Percentiles rank a stretch among this genome's conserved stretches.
These are phyloP conservation scores for Hypomesus transpacificus DNA, from an alignment of 2,113 vertebrate species.

Conservation along the genomic window DNA sequence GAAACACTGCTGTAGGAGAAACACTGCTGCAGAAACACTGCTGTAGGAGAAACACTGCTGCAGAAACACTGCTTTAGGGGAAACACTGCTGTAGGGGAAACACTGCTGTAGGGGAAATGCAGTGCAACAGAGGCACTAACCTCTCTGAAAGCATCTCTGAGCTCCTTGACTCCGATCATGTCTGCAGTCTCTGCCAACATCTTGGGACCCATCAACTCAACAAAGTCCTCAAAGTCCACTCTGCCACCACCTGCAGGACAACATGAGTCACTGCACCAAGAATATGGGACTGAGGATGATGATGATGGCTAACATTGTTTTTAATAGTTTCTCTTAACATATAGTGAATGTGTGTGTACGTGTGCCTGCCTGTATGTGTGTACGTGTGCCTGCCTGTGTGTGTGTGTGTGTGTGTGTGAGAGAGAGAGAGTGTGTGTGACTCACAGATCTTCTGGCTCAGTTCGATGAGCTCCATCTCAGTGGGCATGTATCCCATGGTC, in stretches of 20 bases:
- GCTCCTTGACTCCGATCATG: constrained; percentile 94
- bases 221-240: constrained; percentile 96
- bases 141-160: constrained; percentile 92
- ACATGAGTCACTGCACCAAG: neutral
- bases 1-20: no score
- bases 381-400: neutral
- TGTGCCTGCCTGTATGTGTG: neutral
- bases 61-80: no score
- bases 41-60: no score
- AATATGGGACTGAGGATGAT: neutral
- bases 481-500: constrained; percentile 95
- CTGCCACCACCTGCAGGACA: constrained; percentile 81
- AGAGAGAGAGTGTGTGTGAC: constrained; percentile 30
- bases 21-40: no score
- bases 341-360: neutral
- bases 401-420: neutral
- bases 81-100: neutral
- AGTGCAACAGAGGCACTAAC: constrained; percentile 58
- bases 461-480: constrained; percentile 96
- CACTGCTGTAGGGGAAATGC: neutral
- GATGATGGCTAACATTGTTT: neutral
- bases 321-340: no score
- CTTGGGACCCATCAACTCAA: constrained; percentile 97
- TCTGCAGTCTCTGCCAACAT: constrained; percentile 94
- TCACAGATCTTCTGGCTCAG: constrained; percentile 88